phyloP scores from a whole-genome alignment of 2,797 vertebrate species.

The Mormyrus proboscirostris region DNA sequence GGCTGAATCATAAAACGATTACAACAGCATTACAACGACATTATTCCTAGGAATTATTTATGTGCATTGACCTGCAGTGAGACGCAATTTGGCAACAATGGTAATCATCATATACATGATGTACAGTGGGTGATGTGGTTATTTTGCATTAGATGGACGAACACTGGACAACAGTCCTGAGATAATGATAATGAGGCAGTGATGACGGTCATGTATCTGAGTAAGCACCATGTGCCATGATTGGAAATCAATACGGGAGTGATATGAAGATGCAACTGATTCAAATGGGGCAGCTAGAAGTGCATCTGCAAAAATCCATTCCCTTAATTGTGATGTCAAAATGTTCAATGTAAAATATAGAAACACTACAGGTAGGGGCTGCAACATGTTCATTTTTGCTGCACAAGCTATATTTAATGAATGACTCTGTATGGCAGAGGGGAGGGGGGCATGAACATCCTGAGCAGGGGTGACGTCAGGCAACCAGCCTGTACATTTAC shows the following conservation, averaged over 20 bases:
- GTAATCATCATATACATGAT: conserved; percentile 24
- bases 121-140: conserved; percentile 10
- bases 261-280: conserved; percentile 40
- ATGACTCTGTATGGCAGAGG: background rate
- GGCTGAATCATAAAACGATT: conserved; percentile 6
- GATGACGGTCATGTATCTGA: conserved; percentile 41
- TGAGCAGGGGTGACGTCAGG: background rate
- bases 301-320: conserved; percentile 40
- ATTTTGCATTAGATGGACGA: conserved; percentile 22
- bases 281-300: conserved; percentile 33
- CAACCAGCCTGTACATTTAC: background rate
- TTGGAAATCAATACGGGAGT: conserved; percentile 42
- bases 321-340: conserved; percentile 45
- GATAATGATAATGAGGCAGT: conserved; percentile 36
- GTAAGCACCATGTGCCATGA: conserved; percentile 39
- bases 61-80: background rate
- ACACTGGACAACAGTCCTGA: conserved; percentile 32
- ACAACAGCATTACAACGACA: background rate
- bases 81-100: conserved; percentile 28
- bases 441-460: background rate
- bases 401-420: background rate
- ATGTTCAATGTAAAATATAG: conserved; percentile 38
- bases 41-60: conserved; percentile 11
- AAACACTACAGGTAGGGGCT: conserved; percentile 24
- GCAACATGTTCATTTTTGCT: background rate